Evolutionary conservation across 2,797 vertebrate species (phyloP).

Genomic region (Danio jaintianensis): DNA sequence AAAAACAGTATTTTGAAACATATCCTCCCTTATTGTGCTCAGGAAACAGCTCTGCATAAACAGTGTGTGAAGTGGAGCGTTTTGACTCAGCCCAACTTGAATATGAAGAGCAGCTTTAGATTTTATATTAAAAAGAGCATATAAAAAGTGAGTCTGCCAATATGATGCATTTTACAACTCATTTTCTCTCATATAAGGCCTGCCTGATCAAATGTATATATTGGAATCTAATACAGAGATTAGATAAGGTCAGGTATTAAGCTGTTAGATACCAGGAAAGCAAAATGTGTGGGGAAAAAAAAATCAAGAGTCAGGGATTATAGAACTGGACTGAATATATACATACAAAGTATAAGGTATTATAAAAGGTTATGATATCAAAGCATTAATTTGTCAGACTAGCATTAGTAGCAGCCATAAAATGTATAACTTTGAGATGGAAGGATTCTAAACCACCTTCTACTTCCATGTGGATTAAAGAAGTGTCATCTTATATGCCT

Average conservation of each 20-base stretch:
- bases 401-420: too few species aligned
- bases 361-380: too few species aligned
- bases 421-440: too few species aligned
- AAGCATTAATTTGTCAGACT: too few species aligned
- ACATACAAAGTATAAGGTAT: too few species aligned
- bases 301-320: neutral
- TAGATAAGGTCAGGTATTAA: neutral
- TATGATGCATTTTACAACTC: neutral
- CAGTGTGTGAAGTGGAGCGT: neutral
- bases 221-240: neutral
- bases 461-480: too few species aligned
- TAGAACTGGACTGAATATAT: too few species aligned
- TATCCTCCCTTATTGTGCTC: slow-evolving; percentile 21
- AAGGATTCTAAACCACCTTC: too few species aligned
- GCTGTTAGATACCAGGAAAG: neutral
- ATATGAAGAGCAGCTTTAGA: slow-evolving; percentile 8
- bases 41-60: slow-evolving; percentile 44
- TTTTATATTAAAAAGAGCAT: slow-evolving; percentile 44
- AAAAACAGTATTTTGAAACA: slow-evolving; percentile 43
- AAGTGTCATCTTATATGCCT: too few species aligned
- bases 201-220: neutral
- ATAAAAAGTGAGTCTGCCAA: slow-evolving; percentile 30
- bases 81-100: slow-evolving; percentile 11
- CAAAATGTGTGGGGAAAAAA: neutral
- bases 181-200: neutral